Conservation (phyloP, 2,797 vertebrate species). For the Perodicticus potto region DNA sequence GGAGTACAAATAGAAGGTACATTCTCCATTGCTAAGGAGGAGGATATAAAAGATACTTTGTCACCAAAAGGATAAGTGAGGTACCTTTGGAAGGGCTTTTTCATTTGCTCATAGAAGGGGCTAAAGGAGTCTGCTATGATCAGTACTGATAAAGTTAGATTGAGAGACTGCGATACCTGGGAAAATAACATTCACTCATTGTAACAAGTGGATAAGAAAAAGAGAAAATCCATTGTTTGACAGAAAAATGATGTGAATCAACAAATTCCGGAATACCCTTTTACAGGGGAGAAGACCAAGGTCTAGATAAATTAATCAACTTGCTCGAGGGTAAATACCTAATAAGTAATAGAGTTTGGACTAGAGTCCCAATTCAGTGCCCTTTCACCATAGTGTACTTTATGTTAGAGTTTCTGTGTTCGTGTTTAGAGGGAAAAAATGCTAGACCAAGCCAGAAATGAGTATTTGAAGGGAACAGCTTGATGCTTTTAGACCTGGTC, state of each 20-base stretch:
- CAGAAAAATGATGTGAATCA: background rate
- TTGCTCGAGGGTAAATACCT: slow-evolving; percentile 5
- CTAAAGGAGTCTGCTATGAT: slow-evolving; percentile 47
- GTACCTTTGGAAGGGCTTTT: slow-evolving; percentile 30
- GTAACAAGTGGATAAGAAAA: background rate
- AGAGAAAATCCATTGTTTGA: slow-evolving; percentile 30
- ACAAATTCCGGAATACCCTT: background rate
- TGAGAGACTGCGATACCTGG: background rate
- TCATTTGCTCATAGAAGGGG: slow-evolving; percentile 45
- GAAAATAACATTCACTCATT: background rate
- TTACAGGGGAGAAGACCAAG: background rate
- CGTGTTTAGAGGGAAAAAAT: slow-evolving; percentile 39
- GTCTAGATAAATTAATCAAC: slow-evolving; percentile 54
- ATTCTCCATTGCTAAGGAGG: slow-evolving; percentile 24
- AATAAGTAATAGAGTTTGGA: background rate
- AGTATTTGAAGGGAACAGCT: slow-evolving; percentile 75
- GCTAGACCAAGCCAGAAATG: slow-evolving; percentile 47
- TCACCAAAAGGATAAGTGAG: slow-evolving; percentile 1
- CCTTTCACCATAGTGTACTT: background rate
- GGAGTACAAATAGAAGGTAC: background rate
- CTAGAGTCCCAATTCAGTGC: background rate
- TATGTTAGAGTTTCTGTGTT: slow-evolving; percentile 1
- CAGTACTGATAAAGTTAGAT: background rate
- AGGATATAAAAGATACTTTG: slow-evolving; percentile 5
- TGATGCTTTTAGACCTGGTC: slow-evolving; percentile 68